Base-by-base conservation (phyloP, 2,113 vertebrate genomes). In the Lanius ludovicianus region DNA sequence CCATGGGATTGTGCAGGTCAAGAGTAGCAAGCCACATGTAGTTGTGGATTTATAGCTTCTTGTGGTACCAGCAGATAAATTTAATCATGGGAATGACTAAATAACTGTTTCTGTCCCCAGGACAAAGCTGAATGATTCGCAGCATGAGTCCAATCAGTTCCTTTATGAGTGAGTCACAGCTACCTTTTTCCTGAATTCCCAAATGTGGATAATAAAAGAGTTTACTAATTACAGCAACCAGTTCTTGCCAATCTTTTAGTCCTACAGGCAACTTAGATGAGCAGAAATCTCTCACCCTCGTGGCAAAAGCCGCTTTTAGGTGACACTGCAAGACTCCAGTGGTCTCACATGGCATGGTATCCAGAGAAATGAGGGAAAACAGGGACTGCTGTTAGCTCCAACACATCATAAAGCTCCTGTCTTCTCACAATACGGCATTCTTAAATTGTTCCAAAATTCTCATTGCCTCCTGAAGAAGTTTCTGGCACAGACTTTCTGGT, bases 161-260 rank as follows among this genome's bases (percentile, higher is more conserved):
- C 85, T 96, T 88, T 69, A n/a, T 37, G 16, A 88, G 49, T 91
- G 93, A 96, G 20, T 96, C 95, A 96, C 69, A 39, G 41, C 28
- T 64, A 74, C 83, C 73, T 89, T 85, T 24, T 50, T 46, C 94
- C 84, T 84, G 84, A 89, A 79, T 47, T 78, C 70, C 67, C 81
- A 60, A 90, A 69, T 35, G 87, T 30, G 83, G 84, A 46, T 31
- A 68, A 87, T 37, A 65, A 62, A 86, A 20, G 41, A 84, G 49
- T 46, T 96, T 76, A 60, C 81, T 73, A 65, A 91, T 46, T 77
- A 68, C 84, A 76, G 74, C 41, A 60, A 78, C 69, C 65, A 17
- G 8, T 74, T 37, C 60, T 91, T 55, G 83, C 39, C 69, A 47
- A n/a, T 41, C 80, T 75, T 64, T 56, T 2, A 19, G 52, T 81